phyloP scores from a whole-genome alignment of 2,888 invertebrate genomes.

The Prenolepis imparis region DNA sequence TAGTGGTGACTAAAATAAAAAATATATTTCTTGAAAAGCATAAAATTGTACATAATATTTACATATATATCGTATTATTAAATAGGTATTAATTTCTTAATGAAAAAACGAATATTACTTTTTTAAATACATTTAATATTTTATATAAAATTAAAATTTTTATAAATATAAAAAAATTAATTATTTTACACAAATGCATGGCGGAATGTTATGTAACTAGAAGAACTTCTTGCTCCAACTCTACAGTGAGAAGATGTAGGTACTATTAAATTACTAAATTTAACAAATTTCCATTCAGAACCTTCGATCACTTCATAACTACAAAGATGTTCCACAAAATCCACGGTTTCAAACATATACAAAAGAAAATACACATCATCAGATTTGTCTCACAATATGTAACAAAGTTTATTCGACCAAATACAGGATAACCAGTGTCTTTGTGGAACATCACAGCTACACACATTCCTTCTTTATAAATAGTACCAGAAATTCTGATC shows the following conservation, averaged over 20 bases:
- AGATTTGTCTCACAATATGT: constrained; percentile 1
- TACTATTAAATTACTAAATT: not conserved
- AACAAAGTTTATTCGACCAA: not conserved
- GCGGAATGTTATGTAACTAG: not conserved
- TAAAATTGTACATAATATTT: no score
- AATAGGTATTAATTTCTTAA: no score
- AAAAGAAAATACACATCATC: constrained; percentile 19
- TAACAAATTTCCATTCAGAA: constrained; percentile 29
- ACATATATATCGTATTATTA: no score
- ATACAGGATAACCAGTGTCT: constrained; percentile 5
- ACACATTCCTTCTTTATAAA: not conserved
- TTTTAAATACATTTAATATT: no score
- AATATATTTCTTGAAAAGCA: no score
- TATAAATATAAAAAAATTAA: not conserved
- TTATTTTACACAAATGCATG: no score
- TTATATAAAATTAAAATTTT: no score
- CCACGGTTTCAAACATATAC: constrained; percentile 1
- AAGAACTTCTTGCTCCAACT: constrained; percentile 5
- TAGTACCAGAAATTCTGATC: constrained; percentile 8
- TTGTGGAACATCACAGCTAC: not conserved
- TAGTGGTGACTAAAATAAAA: no score
- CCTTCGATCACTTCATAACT: constrained; percentile 11
- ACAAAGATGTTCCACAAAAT: constrained; percentile 10
- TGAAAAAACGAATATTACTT: no score
- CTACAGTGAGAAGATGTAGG: not conserved